These are phyloP conservation scores for Platyrinchus mystaceus DNA, from an alignment of 2,797 vertebrate species.

Conservation along the genomic window DNA sequence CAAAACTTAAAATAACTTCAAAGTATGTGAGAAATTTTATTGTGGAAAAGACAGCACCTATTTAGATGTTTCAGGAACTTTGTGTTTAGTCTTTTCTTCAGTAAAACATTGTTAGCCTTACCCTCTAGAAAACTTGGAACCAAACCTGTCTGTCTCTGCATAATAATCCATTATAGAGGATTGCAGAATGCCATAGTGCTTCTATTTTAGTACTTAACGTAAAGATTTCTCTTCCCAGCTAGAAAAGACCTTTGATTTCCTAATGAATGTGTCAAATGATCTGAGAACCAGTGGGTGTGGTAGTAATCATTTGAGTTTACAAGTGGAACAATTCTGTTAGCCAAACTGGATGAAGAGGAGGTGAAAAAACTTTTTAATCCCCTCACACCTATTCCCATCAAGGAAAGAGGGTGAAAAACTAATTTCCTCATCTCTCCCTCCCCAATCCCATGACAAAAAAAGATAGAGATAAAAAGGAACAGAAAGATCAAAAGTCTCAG, in stretches of 20 bases:
- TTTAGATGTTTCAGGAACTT: background rate
- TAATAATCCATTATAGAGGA: background rate
- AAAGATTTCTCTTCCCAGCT: background rate
- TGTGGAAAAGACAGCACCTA: constrained; percentile 10
- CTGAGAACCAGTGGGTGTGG: constrained; percentile 10
- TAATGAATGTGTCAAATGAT: background rate
- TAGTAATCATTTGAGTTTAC: background rate
- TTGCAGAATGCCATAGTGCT: background rate
- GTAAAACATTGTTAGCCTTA: background rate
- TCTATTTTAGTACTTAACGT: constrained; percentile 22
- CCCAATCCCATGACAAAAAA: background rate
- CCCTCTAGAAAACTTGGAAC: constrained; percentile 14
- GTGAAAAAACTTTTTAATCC: constrained; percentile 12
- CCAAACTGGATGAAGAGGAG: background rate
- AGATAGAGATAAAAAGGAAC: background rate
- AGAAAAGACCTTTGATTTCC: constrained; percentile 24
- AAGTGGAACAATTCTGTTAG: constrained; percentile 37
- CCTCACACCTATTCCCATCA: background rate
- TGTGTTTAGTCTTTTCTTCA: background rate
- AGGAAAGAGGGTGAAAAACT: background rate
- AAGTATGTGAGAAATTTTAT: background rate
- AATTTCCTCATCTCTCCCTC: background rate
- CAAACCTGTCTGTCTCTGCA: background rate
- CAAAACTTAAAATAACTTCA: background rate
- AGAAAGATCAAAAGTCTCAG: background rate